Evolutionary conservation across 1,140 invertebrate genomes (phyloP), one percentile per base, ranked within the genome.

Genomic region (Pseudomyrmex dendroicus): DNA sequence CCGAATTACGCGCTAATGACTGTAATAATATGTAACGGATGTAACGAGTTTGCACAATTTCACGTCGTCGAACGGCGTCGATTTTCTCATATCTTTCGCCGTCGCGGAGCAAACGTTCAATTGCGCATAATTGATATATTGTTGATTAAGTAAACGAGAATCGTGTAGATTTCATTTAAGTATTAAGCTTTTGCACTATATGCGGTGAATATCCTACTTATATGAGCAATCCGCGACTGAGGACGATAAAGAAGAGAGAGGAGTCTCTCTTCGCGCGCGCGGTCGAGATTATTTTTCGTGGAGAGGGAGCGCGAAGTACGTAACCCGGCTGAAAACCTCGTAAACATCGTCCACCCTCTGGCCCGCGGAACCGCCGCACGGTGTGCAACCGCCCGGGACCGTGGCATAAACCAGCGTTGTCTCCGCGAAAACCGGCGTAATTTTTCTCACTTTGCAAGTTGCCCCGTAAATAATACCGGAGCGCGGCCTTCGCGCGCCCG

Each of bases 361-460:
- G 82, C 20, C 61, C n/a, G 64, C 48, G 62, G 54, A 50, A 76
- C 68, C 35, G 35, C 35, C 50, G 52, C 82, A 66, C 50, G 73
- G 82, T 84, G 82, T 72, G 73, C 70, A 56, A 35, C 73, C 46
- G 46, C 73, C 54, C 61, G 15, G 22, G 44, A 20, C 15, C 35
- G 20, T 85, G 57, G 86, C 86, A 89, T 90, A 91, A 91, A 92
- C 82, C 91, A 89, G 77, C 86, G 90, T 89, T 90, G 90, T 90
- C 89, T 88, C 89, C 86, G 54, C 61, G 82, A 89, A 89, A 89
- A 90, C 87, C 87, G 88, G 86, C 89, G 91, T 92, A 91, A 93
- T 93, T 94, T 94, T 93, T 94, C 92, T 93, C 92, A 93, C 92
- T 93, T 93, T 92, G 89, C 89, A 92, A 93, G 80, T 93, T 92